Percentiles rank a stretch among this genome's conserved stretches.
These are phyloP conservation scores for Papilio xuthus DNA, from an alignment of 1,140 invertebrate species.

Conservation along the genomic window DNA sequence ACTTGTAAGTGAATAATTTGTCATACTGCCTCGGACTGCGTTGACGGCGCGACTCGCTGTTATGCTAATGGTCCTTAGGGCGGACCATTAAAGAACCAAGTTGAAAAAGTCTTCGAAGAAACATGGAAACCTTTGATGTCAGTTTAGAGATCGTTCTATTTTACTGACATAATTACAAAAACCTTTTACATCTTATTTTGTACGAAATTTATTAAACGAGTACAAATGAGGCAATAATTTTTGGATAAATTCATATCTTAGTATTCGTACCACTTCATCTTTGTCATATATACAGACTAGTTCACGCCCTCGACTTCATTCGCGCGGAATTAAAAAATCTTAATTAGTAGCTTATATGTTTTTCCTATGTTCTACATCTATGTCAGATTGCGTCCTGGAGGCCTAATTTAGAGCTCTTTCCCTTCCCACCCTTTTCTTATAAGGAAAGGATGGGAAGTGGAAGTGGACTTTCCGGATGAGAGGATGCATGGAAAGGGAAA, in stretches of 20 bases:
- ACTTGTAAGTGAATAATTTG: slow-evolving; percentile 71
- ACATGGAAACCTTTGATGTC: slow-evolving; percentile 45
- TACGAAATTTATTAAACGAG: not conserved
- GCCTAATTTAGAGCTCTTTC: too few relatives aligned
- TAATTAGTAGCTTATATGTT: too few relatives aligned
- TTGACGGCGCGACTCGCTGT: slow-evolving; percentile 67
- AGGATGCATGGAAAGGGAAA: too few relatives aligned
- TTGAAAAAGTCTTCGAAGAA: slow-evolving; percentile 50
- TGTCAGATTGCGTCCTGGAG: too few relatives aligned
- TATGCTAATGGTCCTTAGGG: slow-evolving; percentile 66
- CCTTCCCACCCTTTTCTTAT: too few relatives aligned
- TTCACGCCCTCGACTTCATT: too few relatives aligned
- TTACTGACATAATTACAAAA: slow-evolving; percentile 8
- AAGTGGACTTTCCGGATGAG: too few relatives aligned
- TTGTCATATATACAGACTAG: too few relatives aligned
- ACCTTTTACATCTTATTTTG: not conserved
- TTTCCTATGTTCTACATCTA: too few relatives aligned
- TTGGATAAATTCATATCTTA: not conserved
- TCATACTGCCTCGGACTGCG: slow-evolving; percentile 66
- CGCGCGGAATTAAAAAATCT: too few relatives aligned
- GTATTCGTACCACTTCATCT: not conserved
- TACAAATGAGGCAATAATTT: not conserved
- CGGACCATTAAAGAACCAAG: slow-evolving; percentile 38
- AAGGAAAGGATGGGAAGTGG: too few relatives aligned
- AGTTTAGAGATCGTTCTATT: slow-evolving; percentile 9